Base-by-base conservation (phyloP, 2,797 vertebrate species). In the Chaetodon trifasciatus region DNA sequence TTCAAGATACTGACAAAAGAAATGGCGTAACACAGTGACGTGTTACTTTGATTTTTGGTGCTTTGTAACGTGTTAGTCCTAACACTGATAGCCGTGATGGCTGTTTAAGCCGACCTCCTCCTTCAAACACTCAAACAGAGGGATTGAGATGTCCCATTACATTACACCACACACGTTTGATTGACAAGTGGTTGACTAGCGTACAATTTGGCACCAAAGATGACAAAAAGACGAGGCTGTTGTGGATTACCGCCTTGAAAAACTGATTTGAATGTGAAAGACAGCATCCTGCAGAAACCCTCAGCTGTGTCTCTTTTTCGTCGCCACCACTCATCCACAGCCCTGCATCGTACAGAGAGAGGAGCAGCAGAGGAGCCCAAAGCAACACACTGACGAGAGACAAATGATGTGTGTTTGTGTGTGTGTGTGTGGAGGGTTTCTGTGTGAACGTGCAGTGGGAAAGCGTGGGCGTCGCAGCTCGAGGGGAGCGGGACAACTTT, bases 391-490 rank as follows among this genome's bases (percentile, higher is more conserved):
- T 81, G 84, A 85, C 74, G 7, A 35, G 17, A 83, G 47, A 74
- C 72, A 84, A 88, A 82, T 81, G 83, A 47, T 69, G 52, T 62
- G 28, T 68, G 39, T 70, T 68, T 65, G 63, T 28, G 72, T 40
- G 24, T 44, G 13, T 44, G 42, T 44, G 62, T 63, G 64, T 23
- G 21, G 8, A 23, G 64, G 24, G 49, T 74, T 78, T 75, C 49
- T 82, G 68, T 85, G 78, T 88, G 86, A 83, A 76, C 52, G 13
- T 63, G 69, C 66, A 15, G 75, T 82, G 86, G 88, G 86, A 91
- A 90, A 72, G 79, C 67, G 86, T 80, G 89, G 90, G 91, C 10
- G 85, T 79, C 52, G 2, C 11, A 75, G 79, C 70, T 79, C 2
- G 39, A 75, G 78, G 76, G 57, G 81, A 85, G 85, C 23, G 37